Evolutionary conservation across 2,888 invertebrate species (phyloP).

Genomic region (Stenodera caucasica): DNA sequence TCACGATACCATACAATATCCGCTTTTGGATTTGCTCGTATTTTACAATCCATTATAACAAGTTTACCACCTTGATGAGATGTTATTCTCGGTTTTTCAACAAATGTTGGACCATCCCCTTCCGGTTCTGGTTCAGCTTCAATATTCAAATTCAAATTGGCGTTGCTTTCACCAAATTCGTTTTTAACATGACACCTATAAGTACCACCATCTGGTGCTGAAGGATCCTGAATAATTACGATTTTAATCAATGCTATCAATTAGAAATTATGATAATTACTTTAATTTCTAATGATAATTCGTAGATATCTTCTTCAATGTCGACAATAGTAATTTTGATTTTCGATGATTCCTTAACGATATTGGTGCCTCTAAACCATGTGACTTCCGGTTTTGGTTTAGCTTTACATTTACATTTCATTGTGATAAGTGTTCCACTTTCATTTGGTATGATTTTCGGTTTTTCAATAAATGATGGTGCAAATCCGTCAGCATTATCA

Average conservation of each 20-base stretch:
- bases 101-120: conserved; percentile 92
- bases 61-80: conserved; percentile 82
- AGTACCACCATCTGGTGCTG: conserved; percentile 79
- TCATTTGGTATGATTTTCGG: conserved; percentile 99
- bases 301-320: conserved; percentile 83
- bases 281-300: conserved; percentile 81
- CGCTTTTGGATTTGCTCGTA: conserved; percentile 75
- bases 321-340: conserved; percentile 77
- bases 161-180: conserved; percentile 95
- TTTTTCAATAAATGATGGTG: conserved; percentile 97
- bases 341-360: conserved; percentile 82
- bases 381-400: conserved; percentile 93
- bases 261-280: conserved; percentile 53
- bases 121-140: conserved; percentile 94
- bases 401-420: conserved; percentile 95
- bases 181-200: conserved; percentile 95
- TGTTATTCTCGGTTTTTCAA: conserved; percentile 85
- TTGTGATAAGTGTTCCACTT: conserved; percentile 93
- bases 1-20: conserved; percentile 83
- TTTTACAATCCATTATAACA: conserved; percentile 86
- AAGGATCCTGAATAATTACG: conserved; percentile 71
- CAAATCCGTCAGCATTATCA: conserved; percentile 89
- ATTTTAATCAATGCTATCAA: background rate
- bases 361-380: conserved; percentile 91
- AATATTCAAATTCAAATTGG: conserved; percentile 94